phyloP scores from a whole-genome alignment of 2,113 vertebrate genomes.

The Pavo muticus region DNA sequence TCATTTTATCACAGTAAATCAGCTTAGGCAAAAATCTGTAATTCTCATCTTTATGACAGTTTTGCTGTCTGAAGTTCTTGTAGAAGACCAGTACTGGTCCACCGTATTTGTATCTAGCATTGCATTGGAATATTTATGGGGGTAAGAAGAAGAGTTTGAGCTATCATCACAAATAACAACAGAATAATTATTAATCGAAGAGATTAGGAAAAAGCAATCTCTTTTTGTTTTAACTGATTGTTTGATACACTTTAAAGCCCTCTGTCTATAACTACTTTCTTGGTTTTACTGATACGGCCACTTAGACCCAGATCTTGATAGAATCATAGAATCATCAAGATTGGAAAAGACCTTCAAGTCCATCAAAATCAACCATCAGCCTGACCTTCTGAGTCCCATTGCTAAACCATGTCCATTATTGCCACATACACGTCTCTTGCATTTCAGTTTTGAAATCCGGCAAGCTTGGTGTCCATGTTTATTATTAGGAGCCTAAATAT shows the following conservation, averaged over 20 bases:
- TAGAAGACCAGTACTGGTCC: neutral
- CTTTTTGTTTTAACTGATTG: neutral
- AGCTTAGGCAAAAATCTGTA: neutral
- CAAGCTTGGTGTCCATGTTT: neutral
- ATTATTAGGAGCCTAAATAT: conserved; percentile 6
- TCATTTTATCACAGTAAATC: neutral
- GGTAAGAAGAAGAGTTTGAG: neutral
- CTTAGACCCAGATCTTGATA: neutral
- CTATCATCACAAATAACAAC: neutral
- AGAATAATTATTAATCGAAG: conserved; percentile 3
- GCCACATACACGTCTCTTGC: neutral
- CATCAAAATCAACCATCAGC: neutral
- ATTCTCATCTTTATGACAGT: neutral
- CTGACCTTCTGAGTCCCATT: neutral
- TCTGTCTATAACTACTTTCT: neutral
- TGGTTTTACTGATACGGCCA: neutral
- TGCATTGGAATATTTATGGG: neutral
- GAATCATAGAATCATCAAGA: neutral
- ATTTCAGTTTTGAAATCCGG: neutral
- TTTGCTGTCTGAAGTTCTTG: neutral
- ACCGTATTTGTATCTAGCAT: neutral
- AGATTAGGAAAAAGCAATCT: neutral
- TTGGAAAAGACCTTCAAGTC: neutral
- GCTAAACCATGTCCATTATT: neutral
- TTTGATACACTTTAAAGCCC: neutral